phyloP scores from a whole-genome alignment of 2,888 invertebrate genomes.

The Drosophila bunnanda region DNA sequence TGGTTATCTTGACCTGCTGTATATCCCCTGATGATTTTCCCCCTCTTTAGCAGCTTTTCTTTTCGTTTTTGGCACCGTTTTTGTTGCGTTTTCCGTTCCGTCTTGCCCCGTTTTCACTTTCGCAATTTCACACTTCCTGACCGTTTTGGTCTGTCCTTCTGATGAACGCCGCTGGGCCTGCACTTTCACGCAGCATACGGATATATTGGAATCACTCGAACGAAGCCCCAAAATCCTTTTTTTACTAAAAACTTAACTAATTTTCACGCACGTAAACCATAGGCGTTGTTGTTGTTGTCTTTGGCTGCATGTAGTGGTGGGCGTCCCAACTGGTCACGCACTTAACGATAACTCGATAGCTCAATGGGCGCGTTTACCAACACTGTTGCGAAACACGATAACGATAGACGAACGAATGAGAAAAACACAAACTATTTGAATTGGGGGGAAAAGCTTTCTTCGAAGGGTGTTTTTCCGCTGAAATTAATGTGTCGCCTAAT shows the following conservation, averaged over 20 bases:
- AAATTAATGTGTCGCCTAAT: constrained; percentile 56
- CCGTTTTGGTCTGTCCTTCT: constrained; percentile 28
- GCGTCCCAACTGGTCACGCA: constrained; percentile 12
- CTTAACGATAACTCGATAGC: constrained; percentile 16
- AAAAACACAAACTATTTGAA: constrained; percentile 24
- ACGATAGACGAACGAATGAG: neutral
- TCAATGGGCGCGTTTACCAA: constrained; percentile 3
- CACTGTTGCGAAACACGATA: constrained; percentile 8
- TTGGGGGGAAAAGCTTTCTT: constrained; percentile 25
- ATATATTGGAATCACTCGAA: constrained; percentile 25
- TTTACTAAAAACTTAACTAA: constrained; percentile 69
- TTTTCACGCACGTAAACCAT: constrained; percentile 78
- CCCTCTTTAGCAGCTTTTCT: constrained; percentile 24
- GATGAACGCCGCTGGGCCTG: constrained; percentile 31
- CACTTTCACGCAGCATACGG: constrained; percentile 59
- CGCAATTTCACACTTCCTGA: constrained; percentile 44
- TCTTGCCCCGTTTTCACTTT: constrained; percentile 65
- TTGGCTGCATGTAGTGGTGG: constrained; percentile 49
- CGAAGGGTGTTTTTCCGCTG: constrained; percentile 36
- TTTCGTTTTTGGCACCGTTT: constrained; percentile 31
- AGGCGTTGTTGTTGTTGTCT: constrained; percentile 70
- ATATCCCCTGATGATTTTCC: constrained; percentile 6
- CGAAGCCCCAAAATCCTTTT: constrained; percentile 44
- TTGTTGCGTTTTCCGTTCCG: constrained; percentile 37
- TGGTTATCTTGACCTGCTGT: constrained; percentile 11